Base-by-base conservation (phyloP, 2,888 invertebrate species). In the Pristionchus arcanus region DNA sequence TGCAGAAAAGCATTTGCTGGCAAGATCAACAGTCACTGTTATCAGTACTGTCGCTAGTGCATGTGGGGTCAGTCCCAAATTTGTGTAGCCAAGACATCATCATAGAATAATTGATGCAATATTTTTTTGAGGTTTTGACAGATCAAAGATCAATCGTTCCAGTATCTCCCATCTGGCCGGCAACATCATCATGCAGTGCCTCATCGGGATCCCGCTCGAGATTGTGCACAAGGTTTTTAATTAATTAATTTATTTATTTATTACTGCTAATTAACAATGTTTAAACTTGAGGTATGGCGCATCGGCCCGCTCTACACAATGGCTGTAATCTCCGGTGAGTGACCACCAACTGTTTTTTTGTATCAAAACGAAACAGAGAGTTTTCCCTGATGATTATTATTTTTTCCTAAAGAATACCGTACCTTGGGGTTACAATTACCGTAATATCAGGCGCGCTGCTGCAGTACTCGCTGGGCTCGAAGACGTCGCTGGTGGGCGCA, bases 171-270 rank as follows among this genome's bases (percentile, higher is more conserved):
- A 99, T 95, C 96, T 99, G 63, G 96, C 97, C 91, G 97, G 98
- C 94, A 99, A 99, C 95, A 96, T 98, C 34, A 96, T 98, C 89
- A 97, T 98, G 91, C 98, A 99, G 95, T 96, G 99, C 90, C 96
- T 98, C 95, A 96, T 99, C 90, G 99, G 99, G 0, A 97, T 98
- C 15, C 98, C 98, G 0, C 96, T 99, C 91, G 99, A 99, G 96
- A 97, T 99, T 97, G 98, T 98, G 0, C 98, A 99, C 95, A 97
- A 97, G 93, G 31, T 59, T 13, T 19, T 59, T 59, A 59, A 19
- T 21, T 59, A 59, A 53, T 15, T 53, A 53, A 53, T 53, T 53
- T n/a, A n/a, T n/a, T n/a, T n/a, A n/a, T n/a, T n/a, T n/a, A n/a
- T 53, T 53, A 53, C 53, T 11, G 53, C 53, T 53, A 53, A 53